phyloP scores from a whole-genome alignment of 1,140 invertebrate species.

The Laodelphax striatellus region DNA sequence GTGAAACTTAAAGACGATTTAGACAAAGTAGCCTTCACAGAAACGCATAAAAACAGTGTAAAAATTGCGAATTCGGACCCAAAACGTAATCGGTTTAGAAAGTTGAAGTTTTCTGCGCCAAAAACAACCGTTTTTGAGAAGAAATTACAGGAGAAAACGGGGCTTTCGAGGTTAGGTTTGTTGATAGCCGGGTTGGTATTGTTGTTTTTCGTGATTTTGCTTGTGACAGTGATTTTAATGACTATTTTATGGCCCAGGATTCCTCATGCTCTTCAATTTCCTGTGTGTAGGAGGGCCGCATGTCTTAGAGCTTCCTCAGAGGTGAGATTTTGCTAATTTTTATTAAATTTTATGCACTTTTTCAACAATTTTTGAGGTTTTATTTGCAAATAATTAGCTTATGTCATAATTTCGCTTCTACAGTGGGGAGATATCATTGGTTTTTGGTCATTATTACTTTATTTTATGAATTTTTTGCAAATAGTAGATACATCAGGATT shows the following conservation, averaged over 20 bases:
- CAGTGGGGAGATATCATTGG: too few species aligned
- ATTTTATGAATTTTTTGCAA: too few species aligned
- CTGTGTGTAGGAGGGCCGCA: background rate
- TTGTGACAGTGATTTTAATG: background rate
- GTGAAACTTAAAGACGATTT: background rate
- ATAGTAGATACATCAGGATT: too few species aligned
- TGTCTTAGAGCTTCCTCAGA: background rate
- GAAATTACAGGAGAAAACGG: background rate
- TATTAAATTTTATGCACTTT: too few species aligned
- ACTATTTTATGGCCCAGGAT: background rate
- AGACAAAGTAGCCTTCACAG: background rate
- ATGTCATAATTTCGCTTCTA: too few species aligned
- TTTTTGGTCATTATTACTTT: too few species aligned
- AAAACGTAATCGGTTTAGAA: background rate
- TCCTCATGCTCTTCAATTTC: background rate
- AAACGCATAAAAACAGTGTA: background rate
- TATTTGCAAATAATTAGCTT: too few species aligned
- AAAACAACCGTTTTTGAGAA: background rate
- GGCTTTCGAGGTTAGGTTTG: background rate
- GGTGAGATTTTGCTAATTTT: background rate
- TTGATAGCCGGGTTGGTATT: background rate
- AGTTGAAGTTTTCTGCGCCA: background rate
- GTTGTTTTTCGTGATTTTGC: background rate
- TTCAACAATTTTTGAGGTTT: too few species aligned
- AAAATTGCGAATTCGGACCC: background rate